Base-by-base conservation (phyloP, 2,888 invertebrate genomes). In the Hecatera dysodea region DNA sequence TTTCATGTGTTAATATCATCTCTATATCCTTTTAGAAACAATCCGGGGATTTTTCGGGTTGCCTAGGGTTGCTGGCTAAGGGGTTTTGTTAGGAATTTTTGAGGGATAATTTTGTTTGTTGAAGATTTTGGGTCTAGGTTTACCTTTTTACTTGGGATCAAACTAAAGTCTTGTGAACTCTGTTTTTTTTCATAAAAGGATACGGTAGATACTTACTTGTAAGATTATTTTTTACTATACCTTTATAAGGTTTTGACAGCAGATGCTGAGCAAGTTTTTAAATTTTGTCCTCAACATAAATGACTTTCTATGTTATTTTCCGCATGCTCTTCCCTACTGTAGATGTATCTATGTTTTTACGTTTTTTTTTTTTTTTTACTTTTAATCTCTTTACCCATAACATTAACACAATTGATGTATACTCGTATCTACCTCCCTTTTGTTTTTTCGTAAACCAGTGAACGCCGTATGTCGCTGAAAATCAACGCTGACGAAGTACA, bases 1-100 rank as follows among this genome's bases (percentile, higher is more conserved):
- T 84, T 86, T 88, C 88, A 86, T 87, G 87, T 87, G 88, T 83
- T 88, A 88, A 87, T 87, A 87, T 86, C 71, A 15, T 39, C 79
- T 53, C 61, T 64, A 67, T 82, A 85, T 84, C 80, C 82, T 67
- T 81, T 83, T 75, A 70, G 80, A 77, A 85, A 82, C 83, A 84
- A 87, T 85, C 69, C 78, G 33, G 62, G 78, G 78, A 76, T 77
- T 78, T 79, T 73, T 64, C 61, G 68, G 67, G 62, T 69, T 61
- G 27, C 24, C 8, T 33, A 82, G 84, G 74, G 81, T 56, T 78
- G 71, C 1, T 11, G 42, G 12, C 19, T 36, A 15, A 22, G 6
- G 29, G 17, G 22, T 24, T 55, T 64, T 17, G 11, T 5, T 2
- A 22, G 2, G 15, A 44, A 2, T 42, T 19, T 50, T 50, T 27